Conservation (phyloP, 1,140 invertebrate genomes). For the Acromyrmex charruanus region DNA sequence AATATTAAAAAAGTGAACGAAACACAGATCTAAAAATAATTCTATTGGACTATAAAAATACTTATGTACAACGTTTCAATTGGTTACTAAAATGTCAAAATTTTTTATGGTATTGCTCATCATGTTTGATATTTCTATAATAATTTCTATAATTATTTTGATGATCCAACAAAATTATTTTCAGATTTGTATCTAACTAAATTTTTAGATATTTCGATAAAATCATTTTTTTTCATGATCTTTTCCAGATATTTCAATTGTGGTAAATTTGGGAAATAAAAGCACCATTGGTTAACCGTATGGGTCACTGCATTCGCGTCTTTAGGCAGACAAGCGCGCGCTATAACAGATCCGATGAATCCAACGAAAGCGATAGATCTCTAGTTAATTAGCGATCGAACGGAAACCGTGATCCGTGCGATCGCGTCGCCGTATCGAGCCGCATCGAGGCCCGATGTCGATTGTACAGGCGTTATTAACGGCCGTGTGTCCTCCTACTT, state of each 20-base stretch:
- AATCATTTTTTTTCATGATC: too few species aligned
- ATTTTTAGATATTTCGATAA: too few species aligned
- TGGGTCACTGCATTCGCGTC: background rate
- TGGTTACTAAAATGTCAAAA: too few species aligned
- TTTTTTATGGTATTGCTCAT: too few species aligned
- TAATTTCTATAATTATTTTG: too few species aligned
- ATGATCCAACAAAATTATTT: too few species aligned
- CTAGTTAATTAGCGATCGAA: slow-evolving; percentile 75
- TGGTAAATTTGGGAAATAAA: background rate
- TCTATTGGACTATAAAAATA: too few species aligned
- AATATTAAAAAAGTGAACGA: too few species aligned
- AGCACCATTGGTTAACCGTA: background rate
- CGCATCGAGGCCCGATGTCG: slow-evolving; percentile 74
- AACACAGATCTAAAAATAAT: too few species aligned
- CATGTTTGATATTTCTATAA: too few species aligned
- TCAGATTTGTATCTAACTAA: too few species aligned
- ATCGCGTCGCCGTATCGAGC: slow-evolving; percentile 50
- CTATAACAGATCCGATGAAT: slow-evolving; percentile 61
- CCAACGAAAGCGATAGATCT: slow-evolving; percentile 66
- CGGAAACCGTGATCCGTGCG: slow-evolving; percentile 53
- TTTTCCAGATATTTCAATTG: slow-evolving; percentile 16
- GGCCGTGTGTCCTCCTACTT: slow-evolving; percentile 69
- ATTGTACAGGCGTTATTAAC: slow-evolving; percentile 75
- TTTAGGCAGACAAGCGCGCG: background rate
- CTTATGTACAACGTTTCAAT: too few species aligned